These are phyloP conservation scores for Patella caerulea DNA, from an alignment of 2,888 invertebrate species.

Conservation along the genomic window DNA sequence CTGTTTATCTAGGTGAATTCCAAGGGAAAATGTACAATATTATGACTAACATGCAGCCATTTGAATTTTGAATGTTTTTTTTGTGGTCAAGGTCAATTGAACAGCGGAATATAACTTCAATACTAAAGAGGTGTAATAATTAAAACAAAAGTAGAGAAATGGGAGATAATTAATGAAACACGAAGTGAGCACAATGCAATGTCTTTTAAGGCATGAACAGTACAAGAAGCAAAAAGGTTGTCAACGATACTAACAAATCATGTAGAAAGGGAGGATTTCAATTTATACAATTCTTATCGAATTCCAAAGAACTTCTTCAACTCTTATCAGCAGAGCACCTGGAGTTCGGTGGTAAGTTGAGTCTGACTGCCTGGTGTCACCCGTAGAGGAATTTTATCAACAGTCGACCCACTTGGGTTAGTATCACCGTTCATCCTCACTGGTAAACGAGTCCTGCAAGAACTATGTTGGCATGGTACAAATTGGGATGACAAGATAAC, in stretches of 20 bases:
- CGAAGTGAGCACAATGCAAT: too few species aligned
- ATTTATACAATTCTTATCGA: background rate
- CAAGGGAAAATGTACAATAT: too few species aligned
- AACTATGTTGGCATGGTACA: slow-evolving; percentile 23
- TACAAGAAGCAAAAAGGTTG: background rate
- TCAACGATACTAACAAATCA: background rate
- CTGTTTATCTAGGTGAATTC: too few species aligned
- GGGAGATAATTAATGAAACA: too few species aligned
- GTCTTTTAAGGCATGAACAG: too few species aligned
- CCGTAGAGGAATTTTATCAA: too few species aligned
- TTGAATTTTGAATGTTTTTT: too few species aligned
- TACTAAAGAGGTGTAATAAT: too few species aligned
- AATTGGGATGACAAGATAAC: slow-evolving; percentile 36
- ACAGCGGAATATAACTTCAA: too few species aligned
- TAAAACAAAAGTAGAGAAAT: too few species aligned
- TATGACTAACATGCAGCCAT: too few species aligned
- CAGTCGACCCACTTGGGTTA: slow-evolving; percentile 34
- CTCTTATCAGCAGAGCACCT: background rate
- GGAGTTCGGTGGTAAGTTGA: background rate
- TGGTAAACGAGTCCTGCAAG: slow-evolving; percentile 34
- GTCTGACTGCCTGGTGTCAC: slow-evolving; percentile 12
- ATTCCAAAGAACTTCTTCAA: background rate
- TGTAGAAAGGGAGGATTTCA: background rate
- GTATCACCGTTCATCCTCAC: slow-evolving; percentile 31
- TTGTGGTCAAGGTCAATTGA: too few species aligned